Base-by-base conservation (phyloP, 2,888 invertebrate genomes). In the Lasioglossum lativentre region DNA sequence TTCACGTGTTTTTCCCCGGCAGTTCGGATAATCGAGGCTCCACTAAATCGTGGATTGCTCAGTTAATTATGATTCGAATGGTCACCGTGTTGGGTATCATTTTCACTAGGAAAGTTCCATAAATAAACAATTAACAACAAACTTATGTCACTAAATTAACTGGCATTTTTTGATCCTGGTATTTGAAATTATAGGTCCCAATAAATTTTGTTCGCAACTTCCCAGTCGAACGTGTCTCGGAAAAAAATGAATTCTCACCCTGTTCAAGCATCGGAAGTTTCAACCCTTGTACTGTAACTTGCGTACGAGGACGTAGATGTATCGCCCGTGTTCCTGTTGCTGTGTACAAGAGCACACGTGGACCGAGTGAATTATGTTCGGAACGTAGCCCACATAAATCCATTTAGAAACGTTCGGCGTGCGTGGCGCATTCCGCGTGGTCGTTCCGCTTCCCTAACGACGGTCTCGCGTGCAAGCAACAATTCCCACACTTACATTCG, bases 321-420 rank as follows among this genome's bases (percentile, higher is more conserved):
- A 68, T 68, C 38, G 23, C 38, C 23, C 23, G 73, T 23, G 73
- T 52, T 19, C 19, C 47, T 19, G 73, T 30, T 38, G 4, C 75
- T 19, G 59, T 30, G 14, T 59, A 63, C 78, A 59, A 56, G 78
- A 78, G 30, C 42, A 40, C 19, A 71, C 38, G 89, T 75, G 68
- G 40, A 0, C 38, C 12, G 30, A 88, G 89, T 92, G 91, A 93
- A 91, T 92, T 92, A 92, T 91, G 88, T 87, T 80, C 47, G 34
- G 84, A 84, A 84, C 71, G 83, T 72, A 66, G 82, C 83, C 83
- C 82, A 87, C 90, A 92, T 92, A 93, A 93, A 93, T 92, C 90
- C 90, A 91, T 90, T 91, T 89, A 87, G 90, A 83, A 91, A 82
- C 88, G 83, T 87, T 91, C 89, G 85, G 88, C 82, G 78, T 83